phyloP scores from a whole-genome alignment of 2,888 invertebrate species.

The Atrina japonica region DNA sequence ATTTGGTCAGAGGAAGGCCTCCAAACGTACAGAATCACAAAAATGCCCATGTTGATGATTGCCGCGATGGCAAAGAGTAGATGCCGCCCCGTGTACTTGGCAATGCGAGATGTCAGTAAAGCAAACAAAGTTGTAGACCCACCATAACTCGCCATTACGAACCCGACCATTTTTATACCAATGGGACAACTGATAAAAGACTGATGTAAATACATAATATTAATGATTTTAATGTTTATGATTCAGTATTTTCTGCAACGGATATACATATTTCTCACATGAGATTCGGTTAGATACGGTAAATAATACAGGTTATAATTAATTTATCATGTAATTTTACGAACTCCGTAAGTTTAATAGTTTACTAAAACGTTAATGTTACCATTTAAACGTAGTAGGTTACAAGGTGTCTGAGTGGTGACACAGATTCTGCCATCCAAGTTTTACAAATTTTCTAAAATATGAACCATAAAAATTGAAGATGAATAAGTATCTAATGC shows the following conservation, averaged over 20 bases:
- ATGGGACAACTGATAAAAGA: constrained; percentile 69
- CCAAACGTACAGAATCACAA: constrained; percentile 61
- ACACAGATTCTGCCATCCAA: too few relatives aligned
- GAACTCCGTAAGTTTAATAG: too few relatives aligned
- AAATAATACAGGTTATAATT: not conserved
- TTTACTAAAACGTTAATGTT: too few relatives aligned
- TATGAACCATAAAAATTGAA: too few relatives aligned
- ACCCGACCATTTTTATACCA: constrained; percentile 70
- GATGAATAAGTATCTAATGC: too few relatives aligned
- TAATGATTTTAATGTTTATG: too few relatives aligned
- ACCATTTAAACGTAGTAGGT: too few relatives aligned
- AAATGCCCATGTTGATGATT: constrained; percentile 54
- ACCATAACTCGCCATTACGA: constrained; percentile 70
- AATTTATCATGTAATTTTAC: not conserved
- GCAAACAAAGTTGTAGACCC: constrained; percentile 62
- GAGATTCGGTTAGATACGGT: not conserved
- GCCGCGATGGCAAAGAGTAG: constrained; percentile 60
- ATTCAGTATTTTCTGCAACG: too few relatives aligned
- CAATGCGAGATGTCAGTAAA: constrained; percentile 57
- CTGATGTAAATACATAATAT: constrained; percentile 48
- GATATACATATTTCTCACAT: too few relatives aligned
- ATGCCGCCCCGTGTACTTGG: constrained; percentile 62
- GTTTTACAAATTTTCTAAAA: too few relatives aligned
- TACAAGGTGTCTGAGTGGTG: too few relatives aligned
- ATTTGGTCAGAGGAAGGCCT: constrained; percentile 48